Conservation (phyloP, 2,113 vertebrate species). For the Todiramphus saurophagus region DNA sequence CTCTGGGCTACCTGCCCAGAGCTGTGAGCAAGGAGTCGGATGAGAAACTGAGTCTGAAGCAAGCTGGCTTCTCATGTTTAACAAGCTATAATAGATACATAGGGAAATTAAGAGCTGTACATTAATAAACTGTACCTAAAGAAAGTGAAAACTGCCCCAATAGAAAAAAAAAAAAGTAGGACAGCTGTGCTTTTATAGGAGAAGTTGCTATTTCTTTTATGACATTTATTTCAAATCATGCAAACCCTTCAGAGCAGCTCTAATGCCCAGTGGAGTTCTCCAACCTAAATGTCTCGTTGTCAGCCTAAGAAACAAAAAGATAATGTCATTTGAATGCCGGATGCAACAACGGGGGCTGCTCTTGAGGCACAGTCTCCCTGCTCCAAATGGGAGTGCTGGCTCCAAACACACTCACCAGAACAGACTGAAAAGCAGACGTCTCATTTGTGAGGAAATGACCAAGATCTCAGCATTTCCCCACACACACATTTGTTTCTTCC, state of each 20-base stretch:
- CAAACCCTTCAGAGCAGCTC: conserved; percentile 34
- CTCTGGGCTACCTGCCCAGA: not conserved
- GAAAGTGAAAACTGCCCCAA: not conserved
- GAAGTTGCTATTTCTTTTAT: conserved; percentile 36
- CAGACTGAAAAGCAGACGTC: not conserved
- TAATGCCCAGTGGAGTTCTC: conserved; percentile 59
- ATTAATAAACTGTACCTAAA: not conserved
- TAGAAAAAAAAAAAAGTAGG: conserved; percentile 17
- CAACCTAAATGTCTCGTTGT: conserved; percentile 8
- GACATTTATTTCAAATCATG: conserved; percentile 43
- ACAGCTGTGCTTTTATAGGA: conserved; percentile 3
- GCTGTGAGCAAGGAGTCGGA: not conserved
- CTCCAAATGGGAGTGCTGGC: not conserved
- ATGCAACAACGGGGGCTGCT: not conserved
- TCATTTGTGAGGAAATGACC: not conserved
- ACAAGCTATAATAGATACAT: not conserved
- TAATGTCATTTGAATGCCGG: conserved; percentile 38
- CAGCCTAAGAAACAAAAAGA: conserved; percentile 41
- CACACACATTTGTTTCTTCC: not conserved
- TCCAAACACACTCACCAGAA: not conserved
- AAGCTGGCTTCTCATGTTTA: not conserved
- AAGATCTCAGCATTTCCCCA: not conserved
- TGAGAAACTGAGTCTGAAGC: not conserved
- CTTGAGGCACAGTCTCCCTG: not conserved
- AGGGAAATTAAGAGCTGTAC: not conserved